Evolutionary conservation across 2,888 invertebrate species (phyloP), one percentile per base, ranked within the genome.

Genomic region (Stenotaenia linearis): DNA sequence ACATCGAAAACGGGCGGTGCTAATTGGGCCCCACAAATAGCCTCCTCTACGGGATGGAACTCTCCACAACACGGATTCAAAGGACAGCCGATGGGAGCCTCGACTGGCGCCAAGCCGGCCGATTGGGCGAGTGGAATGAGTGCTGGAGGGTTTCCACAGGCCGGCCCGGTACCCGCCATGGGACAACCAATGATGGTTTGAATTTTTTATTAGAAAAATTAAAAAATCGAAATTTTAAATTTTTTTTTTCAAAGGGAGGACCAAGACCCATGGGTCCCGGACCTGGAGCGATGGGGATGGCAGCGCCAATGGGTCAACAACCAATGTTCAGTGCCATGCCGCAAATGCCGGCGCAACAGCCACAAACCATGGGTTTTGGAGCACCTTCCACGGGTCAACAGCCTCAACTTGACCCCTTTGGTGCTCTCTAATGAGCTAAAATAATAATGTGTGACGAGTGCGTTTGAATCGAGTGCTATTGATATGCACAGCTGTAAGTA

Each of bases 1-100:
- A 91, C 92, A 81, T 92, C 93, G 82, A 94, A 94, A 89, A 90
- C 92, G 50, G 92, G 92, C 83, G 77, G 85, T 84, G 89, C 89
- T 84, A 91, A 91, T 83, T 95, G 94, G 95, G 92, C 91, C 83
- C 94, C 94, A 82, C 94, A 95, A 28, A 78, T 81, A 40, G 81
- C 81, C 69, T 79, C 80, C 30, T 75, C 81, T 4, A 81, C 81
- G 1, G 79, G 78, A 12, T 81, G 81, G 81, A 80, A 79, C 45
- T 81, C 81, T 21, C 81, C 81, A 0, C 81, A 81, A 50, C 81
- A 81, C 69, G 69, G 45, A 6, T 81, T 76, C 30, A 81, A 81
- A 50, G 61, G 25, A 6, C 81, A 69, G 80, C 79, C 74, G 61
- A 61, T 61, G 61, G 61, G 25, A 5, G 61, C 61, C 25, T 25